Conservation (phyloP, 2,888 invertebrate species). For the Zhuqinia jingwanae region DNA sequence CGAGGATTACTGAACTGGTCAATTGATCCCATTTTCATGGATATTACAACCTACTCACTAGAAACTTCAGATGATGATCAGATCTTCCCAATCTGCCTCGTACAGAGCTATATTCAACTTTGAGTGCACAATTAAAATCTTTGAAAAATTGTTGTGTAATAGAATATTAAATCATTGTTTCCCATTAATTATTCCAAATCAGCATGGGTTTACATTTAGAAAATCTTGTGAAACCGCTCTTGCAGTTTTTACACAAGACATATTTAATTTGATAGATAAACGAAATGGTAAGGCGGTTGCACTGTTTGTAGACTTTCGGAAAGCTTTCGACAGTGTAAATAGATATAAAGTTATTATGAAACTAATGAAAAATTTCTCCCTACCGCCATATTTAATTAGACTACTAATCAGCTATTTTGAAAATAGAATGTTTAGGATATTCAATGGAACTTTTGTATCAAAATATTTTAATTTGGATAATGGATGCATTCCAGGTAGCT, state of each 20-base stretch:
- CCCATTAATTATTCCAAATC: no score
- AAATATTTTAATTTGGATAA: neutral
- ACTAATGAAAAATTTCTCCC: neutral
- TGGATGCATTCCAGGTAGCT: neutral
- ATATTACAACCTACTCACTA: no score
- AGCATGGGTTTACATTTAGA: slow-evolving; percentile 10
- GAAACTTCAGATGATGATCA: no score
- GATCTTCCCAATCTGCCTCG: no score
- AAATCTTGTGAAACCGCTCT: slow-evolving; percentile 48
- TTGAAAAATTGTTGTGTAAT: no score
- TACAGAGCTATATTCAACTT: no score
- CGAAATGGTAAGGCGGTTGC: slow-evolving; percentile 39
- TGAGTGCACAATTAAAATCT: no score
- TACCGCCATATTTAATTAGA: neutral
- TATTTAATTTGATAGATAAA: slow-evolving; percentile 13
- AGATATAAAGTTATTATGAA: neutral
- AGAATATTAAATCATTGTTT: no score
- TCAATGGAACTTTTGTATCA: neutral
- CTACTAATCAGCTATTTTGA: neutral
- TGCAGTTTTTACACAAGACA: slow-evolving; percentile 10
- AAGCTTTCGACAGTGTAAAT: slow-evolving; percentile 20
- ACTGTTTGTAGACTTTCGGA: slow-evolving; percentile 5
- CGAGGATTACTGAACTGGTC: no score
- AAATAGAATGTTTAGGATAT: neutral
- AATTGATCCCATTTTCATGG: no score